These are phyloP conservation scores for Platichthys flesus DNA, from an alignment of 2,113 vertebrate genomes.

Conservation along the genomic window DNA sequence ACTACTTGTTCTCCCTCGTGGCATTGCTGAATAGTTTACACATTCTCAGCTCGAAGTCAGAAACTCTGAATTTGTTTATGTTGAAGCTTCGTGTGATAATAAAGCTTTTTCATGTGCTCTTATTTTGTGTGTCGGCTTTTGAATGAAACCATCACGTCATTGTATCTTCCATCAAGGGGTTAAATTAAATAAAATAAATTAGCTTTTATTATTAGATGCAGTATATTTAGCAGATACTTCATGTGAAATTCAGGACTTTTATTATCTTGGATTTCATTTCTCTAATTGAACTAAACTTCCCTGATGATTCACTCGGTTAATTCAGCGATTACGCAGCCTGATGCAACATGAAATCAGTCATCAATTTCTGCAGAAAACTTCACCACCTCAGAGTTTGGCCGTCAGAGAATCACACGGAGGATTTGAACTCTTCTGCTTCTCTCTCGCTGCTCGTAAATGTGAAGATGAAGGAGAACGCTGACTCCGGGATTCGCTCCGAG, in stretches of 20 bases:
- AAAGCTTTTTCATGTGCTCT: constrained; percentile 84
- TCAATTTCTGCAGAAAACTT: not conserved
- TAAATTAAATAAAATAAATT: too few species aligned
- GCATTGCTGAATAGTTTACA: constrained; percentile 85
- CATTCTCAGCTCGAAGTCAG: constrained; percentile 82
- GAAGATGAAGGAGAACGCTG: too few species aligned
- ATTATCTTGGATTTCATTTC: not conserved
- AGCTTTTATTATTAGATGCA: too few species aligned
- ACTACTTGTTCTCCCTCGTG: constrained; percentile 82
- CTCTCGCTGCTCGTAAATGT: constrained; percentile 8
- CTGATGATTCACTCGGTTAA: not conserved
- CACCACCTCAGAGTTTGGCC: not conserved
- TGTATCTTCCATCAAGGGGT: too few species aligned
- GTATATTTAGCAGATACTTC: not conserved
- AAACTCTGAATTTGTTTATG: constrained; percentile 85
- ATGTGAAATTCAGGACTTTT: not conserved
- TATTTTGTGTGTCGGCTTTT: not conserved
- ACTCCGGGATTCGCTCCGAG: not conserved
- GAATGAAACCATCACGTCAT: too few species aligned
- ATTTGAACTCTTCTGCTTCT: not conserved
- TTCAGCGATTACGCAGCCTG: not conserved
- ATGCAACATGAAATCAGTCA: not conserved
- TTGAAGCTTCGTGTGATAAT: constrained; percentile 89
- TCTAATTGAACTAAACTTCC: not conserved
- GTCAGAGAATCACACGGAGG: not conserved